These are phyloP conservation scores for Maconellicoccus hirsutus DNA, from an alignment of 1,140 invertebrate genomes.

Conservation along the genomic window DNA sequence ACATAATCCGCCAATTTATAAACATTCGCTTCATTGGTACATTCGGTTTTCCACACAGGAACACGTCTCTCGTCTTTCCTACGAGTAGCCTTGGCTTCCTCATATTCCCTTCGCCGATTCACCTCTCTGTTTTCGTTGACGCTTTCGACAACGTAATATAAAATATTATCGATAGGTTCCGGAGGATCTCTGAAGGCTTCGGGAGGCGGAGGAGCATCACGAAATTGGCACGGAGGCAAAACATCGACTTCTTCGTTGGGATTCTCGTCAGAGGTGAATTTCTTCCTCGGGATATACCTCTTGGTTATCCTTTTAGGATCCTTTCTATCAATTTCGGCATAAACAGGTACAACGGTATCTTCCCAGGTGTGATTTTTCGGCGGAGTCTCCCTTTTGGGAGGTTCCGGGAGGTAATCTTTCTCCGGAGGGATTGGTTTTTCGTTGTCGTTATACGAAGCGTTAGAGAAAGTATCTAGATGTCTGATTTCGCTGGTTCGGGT, in stretches of 20 bases:
- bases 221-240: conserved; percentile 71
- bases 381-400: neutral
- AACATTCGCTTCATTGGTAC: neutral
- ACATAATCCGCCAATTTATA: neutral
- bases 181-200: conserved; percentile 53
- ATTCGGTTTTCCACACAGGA: neutral
- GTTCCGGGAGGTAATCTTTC: neutral
- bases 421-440: neutral
- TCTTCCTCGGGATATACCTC: neutral
- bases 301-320: neutral
- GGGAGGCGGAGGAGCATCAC: conserved; percentile 54
- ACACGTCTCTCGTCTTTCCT: neutral
- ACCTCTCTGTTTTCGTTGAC: conserved; percentile 35
- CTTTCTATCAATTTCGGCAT: neutral
- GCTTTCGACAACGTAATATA: conserved; percentile 69
- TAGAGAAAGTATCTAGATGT: neutral
- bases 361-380: conserved; percentile 26
- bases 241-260: conserved; percentile 50
- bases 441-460: neutral
- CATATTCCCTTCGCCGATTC: neutral
- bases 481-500: neutral
- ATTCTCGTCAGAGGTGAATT: conserved; percentile 6
- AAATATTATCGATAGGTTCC: conserved; percentile 56
- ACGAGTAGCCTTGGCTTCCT: neutral
- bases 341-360: neutral